Evolutionary conservation across 2,888 invertebrate genomes (phyloP).

Genomic region (Spatulosminthurus flaviceps): DNA sequence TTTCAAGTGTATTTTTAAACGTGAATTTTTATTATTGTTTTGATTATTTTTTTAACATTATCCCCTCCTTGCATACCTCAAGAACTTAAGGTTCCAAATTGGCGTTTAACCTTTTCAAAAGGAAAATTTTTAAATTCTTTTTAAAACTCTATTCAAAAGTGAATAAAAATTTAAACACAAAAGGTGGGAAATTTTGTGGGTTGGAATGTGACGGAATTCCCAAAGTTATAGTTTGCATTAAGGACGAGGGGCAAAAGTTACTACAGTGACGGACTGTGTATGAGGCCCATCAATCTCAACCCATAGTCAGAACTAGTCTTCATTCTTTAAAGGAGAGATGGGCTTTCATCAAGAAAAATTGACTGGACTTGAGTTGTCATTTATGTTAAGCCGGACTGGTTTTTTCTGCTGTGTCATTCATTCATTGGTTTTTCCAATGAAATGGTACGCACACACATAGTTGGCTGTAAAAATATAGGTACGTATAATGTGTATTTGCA

Average conservation of each 20-base stretch:
- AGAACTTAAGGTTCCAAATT: too few relatives aligned
- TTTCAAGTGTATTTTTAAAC: constrained; percentile 6
- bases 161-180: too few relatives aligned
- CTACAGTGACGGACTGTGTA: too few relatives aligned
- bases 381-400: not conserved
- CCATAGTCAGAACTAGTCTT: not conserved
- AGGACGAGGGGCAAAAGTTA: too few relatives aligned
- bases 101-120: too few relatives aligned
- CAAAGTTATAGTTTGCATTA: not conserved
- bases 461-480: not conserved
- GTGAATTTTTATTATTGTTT: not conserved
- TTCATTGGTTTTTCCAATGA: not conserved
- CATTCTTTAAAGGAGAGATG: not conserved
- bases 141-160: too few relatives aligned
- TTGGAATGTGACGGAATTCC: not conserved
- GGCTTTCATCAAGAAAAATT: constrained; percentile 9
- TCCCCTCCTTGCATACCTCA: too few relatives aligned
- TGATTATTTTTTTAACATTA: too few relatives aligned
- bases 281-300: not conserved
- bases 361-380: not conserved
- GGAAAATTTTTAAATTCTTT: too few relatives aligned
- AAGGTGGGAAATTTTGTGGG: not conserved
- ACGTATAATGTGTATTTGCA: not conserved
- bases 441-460: too few relatives aligned
- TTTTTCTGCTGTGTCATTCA: constrained; percentile 13